Evolutionary conservation across 2,113 vertebrate species (phyloP), one percentile per base, ranked within the genome.

Genomic region (Onychorhynchus coronatus): DNA sequence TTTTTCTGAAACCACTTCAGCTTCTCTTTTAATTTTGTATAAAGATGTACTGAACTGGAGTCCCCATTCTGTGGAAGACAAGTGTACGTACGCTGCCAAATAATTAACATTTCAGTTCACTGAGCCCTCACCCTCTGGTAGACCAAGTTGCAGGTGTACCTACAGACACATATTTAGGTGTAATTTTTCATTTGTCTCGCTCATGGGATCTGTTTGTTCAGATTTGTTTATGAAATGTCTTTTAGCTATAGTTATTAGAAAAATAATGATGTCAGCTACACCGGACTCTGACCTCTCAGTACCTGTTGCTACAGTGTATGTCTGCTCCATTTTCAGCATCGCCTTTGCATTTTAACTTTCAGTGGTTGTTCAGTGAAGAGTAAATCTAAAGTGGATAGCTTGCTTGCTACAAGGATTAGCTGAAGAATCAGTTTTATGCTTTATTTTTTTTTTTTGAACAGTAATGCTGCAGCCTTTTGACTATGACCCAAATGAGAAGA

Each of bases 401-500:
- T 74, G 30, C 53, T 77, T 80, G 25, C 59, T 71, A 35, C 15
- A 66, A 50, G 47, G 49, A 53, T 75, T 46, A 83, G n/a, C 58
- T 86, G 59, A 83, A 91, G 82, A 77, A 68, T 77, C 58, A 7
- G 23, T 35, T 82, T 62, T 91, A 20, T 94, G 39, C 6, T 92
- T 65, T 82, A 17, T 56, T 93, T 96, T 91, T 91, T 53, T 53
- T 91, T 95, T 76, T 95, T 74, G 25, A 92, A 88, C 98, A 99
- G 99, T 99, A 95, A 99, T 99, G 99, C 97, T 99, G 65, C 99
- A 99, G 93, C 99, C 99, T 65, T 99, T 99, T 95, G 99, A 99
- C 92, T 99, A 99, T 85, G 99, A 99, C 94, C 99, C 99, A 93
- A 99, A 99, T 78, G 99, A 99, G 98, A 99, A 99, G 97, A 99